Evolutionary conservation across 2,113 vertebrate species (phyloP).

Genomic region (Engraulis encrasicolus): DNA sequence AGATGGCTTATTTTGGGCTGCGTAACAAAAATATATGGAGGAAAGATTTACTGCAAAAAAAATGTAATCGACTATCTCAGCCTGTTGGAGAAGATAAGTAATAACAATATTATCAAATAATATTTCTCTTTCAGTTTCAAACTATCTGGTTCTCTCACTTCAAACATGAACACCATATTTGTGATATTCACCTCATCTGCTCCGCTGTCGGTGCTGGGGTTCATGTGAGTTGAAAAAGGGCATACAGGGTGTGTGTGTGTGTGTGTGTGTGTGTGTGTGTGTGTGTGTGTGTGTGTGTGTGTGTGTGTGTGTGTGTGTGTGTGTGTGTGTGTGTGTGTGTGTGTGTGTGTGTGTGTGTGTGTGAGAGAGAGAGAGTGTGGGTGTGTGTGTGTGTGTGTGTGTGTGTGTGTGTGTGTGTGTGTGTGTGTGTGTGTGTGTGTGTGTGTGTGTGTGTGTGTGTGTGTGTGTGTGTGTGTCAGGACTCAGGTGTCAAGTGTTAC

Average conservation of each 20-base stretch:
- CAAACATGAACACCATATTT: background rate
- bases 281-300: background rate
- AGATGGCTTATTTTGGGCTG: no score
- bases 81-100: no score
- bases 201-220: background rate
- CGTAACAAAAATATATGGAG: no score
- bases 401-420: no score
- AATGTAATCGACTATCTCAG: no score
- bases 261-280: background rate
- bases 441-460: no score
- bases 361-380: background rate
- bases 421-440: no score
- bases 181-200: conserved; percentile 6
- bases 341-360: conserved; percentile 14
- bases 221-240: background rate
- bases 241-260: background rate
- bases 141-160: background rate
- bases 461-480: background rate
- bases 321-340: conserved; percentile 15
- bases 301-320: background rate
- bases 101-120: no score
- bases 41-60: no score
- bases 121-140: no score
- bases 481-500: background rate
- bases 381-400: background rate